A percentile compares a stretch with the other conserved stretches of the same genome.
Conservation (phyloP, 2,888 invertebrate species). For the Ceratothoa steindachneri region DNA sequence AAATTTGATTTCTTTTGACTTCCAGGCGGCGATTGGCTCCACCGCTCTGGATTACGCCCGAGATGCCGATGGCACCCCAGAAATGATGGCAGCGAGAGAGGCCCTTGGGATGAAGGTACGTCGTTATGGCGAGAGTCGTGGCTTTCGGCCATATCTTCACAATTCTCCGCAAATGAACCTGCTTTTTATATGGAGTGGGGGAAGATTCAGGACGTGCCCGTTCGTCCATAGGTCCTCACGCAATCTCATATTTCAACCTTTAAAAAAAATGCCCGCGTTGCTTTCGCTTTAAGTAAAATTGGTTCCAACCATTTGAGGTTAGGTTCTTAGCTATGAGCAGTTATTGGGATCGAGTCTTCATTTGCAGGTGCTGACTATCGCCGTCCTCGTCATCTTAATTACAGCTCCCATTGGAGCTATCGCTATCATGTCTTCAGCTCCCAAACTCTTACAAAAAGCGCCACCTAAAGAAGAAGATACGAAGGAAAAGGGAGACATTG, state of each 20-base stretch:
- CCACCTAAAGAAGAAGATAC: background rate
- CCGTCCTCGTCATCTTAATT: constrained; percentile 43
- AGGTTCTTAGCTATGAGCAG: too few species aligned
- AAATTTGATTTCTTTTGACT: background rate
- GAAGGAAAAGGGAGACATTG: background rate
- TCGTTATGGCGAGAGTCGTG: too few species aligned
- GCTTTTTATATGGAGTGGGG: too few species aligned
- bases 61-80: background rate
- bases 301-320: too few species aligned
- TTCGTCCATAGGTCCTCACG: too few species aligned
- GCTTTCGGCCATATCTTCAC: too few species aligned
- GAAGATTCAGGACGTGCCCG: too few species aligned
- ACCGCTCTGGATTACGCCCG: constrained; percentile 43
- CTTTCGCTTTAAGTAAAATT: too few species aligned
- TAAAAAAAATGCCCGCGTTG: too few species aligned
- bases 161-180: too few species aligned
- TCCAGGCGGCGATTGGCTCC: constrained; percentile 48
- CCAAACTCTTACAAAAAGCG: constrained; percentile 27
- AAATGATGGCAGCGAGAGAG: background rate
- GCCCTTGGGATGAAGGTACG: background rate
- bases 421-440: constrained; percentile 40
- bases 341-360: background rate
- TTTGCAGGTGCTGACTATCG: constrained; percentile 41
- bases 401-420: constrained; percentile 42
- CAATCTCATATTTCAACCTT: background rate